Percentiles rank a stretch among this genome's conserved stretches.
Evolutionary conservation across 2,797 vertebrate genomes (phyloP).

Genomic region (Cebuella pygmaea): DNA sequence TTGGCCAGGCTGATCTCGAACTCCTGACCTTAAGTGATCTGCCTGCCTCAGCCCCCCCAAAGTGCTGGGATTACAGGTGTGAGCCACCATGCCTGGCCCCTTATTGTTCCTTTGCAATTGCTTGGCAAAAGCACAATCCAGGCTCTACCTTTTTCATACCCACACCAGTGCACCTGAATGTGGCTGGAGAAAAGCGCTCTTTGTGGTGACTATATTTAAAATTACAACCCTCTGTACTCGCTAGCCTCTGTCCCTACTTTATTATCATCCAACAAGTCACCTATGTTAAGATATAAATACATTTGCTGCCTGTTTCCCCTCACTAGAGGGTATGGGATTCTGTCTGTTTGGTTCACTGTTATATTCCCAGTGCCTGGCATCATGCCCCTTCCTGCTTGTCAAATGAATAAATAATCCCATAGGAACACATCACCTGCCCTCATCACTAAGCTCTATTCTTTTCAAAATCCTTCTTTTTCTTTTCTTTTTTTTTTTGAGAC

Average conservation of each 20-base stretch:
- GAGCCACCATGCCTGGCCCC: background rate
- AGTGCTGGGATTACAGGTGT: background rate
- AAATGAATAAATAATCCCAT: background rate
- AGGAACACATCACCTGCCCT: background rate
- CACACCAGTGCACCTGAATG: accelerated
- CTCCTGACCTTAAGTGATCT: too few relatives aligned
- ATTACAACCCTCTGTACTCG: background rate
- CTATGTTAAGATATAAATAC: background rate
- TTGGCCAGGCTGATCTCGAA: background rate
- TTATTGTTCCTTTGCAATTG: background rate
- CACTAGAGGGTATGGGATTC: background rate
- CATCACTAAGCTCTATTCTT: background rate
- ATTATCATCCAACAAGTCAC: too few relatives aligned
- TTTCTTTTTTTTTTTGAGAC: too few relatives aligned
- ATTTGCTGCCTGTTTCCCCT: background rate
- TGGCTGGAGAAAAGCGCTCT: background rate
- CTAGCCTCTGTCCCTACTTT: background rate
- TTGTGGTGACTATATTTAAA: background rate
- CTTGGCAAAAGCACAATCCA: background rate
- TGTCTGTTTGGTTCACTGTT: background rate
- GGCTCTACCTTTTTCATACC: background rate
- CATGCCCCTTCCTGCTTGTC: background rate
- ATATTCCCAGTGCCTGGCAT: background rate
- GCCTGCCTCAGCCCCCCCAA: background rate
- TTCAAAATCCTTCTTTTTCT: background rate